These are phyloP conservation scores for Tenthredo notha DNA, from an alignment of 2,888 invertebrate species.

Conservation along the genomic window DNA sequence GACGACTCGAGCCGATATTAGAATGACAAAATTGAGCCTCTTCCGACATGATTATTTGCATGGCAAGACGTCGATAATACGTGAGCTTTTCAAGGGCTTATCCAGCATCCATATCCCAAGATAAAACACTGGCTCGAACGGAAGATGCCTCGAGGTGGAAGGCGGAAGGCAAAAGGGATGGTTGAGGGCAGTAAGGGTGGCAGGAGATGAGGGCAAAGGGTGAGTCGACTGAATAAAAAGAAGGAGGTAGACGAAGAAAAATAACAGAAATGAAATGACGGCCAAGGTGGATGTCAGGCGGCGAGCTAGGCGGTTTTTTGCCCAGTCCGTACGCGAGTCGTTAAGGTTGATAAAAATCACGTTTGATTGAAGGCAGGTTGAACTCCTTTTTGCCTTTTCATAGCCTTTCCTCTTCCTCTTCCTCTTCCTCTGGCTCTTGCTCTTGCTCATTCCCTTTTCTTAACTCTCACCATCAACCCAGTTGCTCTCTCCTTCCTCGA, in stretches of 20 bases:
- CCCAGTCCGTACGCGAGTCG: conserved; percentile 55
- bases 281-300: conserved; percentile 15
- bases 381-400: conserved; percentile 56
- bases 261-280: conserved; percentile 46
- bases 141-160: neutral
- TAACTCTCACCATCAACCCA: conserved; percentile 42
- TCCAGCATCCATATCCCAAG: conserved; percentile 28
- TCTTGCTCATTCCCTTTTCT: conserved; percentile 9
- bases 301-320: conserved; percentile 27
- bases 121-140: conserved; percentile 23
- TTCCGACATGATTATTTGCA: conserved; percentile 30
- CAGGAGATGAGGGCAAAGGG: neutral
- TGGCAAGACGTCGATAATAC: conserved; percentile 41
- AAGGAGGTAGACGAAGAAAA: conserved; percentile 46
- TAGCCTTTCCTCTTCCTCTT: conserved; percentile 31
- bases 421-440: neutral
- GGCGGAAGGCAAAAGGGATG: neutral
- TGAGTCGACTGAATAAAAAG: neutral
- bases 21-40: conserved; percentile 23
- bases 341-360: conserved; percentile 64
- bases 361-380: conserved; percentile 60
- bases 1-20: conserved; percentile 13
- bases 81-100: conserved; percentile 38
- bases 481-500: conserved; percentile 41
- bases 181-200: neutral